These are phyloP conservation scores for Enteromius treurensis DNA, from an alignment of 2,797 vertebrate genomes.

Conservation along the genomic window DNA sequence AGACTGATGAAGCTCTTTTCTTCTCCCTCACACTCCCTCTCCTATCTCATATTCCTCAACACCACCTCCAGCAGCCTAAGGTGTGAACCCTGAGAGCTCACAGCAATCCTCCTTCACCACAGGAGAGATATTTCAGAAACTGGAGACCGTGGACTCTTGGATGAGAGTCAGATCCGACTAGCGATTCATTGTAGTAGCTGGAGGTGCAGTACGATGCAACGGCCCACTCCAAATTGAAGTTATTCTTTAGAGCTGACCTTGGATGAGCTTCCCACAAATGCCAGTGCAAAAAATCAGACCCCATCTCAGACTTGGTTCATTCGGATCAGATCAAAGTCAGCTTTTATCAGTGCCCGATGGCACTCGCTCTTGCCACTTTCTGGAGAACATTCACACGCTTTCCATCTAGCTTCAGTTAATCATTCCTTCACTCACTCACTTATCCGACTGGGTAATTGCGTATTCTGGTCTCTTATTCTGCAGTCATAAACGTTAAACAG, in stretches of 20 bases:
- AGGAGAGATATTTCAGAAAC: constrained; percentile 50
- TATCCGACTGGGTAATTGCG: constrained; percentile 44
- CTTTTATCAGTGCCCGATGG: constrained; percentile 47
- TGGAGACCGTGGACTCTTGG: constrained; percentile 20
- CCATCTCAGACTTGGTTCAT: constrained; percentile 14
- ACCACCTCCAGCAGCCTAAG: constrained; percentile 47
- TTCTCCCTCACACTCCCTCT: constrained; percentile 11
- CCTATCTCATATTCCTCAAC: constrained; percentile 50
- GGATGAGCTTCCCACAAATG: constrained; percentile 26
- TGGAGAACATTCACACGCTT: constrained; percentile 20
- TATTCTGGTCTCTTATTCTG: constrained; percentile 51
- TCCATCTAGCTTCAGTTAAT: constrained; percentile 30
- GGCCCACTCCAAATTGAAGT: constrained; percentile 20
- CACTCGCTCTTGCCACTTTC: background rate
- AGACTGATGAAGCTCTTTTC: constrained; percentile 33
- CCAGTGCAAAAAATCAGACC: constrained; percentile 12
- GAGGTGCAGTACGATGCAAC: constrained; percentile 15
- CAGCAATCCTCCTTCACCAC: constrained; percentile 52
- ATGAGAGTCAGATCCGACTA: constrained; percentile 40
- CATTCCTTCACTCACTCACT: constrained; percentile 22
- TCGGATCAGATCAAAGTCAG: constrained; percentile 25
- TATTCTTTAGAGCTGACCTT: constrained; percentile 38
- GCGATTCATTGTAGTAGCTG: constrained; percentile 28
- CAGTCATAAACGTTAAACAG: constrained; percentile 55
- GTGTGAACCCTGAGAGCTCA: constrained; percentile 49